Conservation (phyloP, 2,113 vertebrate genomes). For the Chloropsis hardwickii region DNA sequence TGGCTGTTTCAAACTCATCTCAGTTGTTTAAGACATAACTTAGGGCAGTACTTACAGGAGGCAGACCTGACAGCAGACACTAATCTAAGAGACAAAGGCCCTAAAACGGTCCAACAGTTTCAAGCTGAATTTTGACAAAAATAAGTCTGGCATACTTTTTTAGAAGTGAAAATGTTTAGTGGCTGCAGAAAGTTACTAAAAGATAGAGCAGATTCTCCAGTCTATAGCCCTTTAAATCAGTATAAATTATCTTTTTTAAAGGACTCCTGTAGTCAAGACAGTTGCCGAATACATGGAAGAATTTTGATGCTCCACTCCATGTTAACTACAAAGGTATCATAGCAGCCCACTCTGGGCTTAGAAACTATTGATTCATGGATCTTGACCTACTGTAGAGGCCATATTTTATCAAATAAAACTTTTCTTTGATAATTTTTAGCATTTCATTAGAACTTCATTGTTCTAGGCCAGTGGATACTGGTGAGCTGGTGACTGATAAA, state of each 20-base stretch:
- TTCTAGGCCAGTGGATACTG: not conserved
- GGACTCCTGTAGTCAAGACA: not conserved
- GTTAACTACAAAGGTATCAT: not conserved
- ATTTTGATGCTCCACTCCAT: not conserved
- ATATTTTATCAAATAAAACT: not conserved
- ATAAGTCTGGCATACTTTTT: not conserved
- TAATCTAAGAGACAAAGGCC: not conserved
- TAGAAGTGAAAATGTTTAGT: not conserved
- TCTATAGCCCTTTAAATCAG: not conserved
- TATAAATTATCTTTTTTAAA: not conserved
- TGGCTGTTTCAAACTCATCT: not conserved
- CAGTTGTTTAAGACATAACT: not conserved
- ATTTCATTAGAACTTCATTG: not conserved
- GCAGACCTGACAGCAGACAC: not conserved
- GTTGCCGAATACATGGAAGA: not conserved
- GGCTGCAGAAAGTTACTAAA: not conserved
- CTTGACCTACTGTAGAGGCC: not conserved
- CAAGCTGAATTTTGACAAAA: not conserved
- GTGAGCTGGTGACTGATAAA: not conserved
- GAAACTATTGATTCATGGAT: not conserved
- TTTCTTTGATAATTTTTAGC: conserved; percentile 5
- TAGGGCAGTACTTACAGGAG: not conserved
- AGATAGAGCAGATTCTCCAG: not conserved
- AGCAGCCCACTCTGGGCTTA: not conserved
- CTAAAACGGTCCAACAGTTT: not conserved